Conservation (phyloP, 1,140 invertebrate genomes). For the Dendroctonus valens region DNA sequence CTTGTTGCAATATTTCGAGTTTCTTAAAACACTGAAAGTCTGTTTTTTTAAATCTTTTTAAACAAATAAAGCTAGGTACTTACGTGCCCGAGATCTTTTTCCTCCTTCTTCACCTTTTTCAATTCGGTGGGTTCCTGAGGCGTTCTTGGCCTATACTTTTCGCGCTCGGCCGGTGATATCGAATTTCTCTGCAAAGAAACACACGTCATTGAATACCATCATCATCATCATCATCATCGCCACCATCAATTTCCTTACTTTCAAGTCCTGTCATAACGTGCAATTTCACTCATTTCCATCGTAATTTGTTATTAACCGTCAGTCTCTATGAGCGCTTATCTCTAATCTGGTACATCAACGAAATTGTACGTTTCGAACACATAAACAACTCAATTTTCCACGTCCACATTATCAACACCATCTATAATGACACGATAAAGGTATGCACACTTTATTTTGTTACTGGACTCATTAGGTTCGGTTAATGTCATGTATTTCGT, state of each 20-base stretch:
- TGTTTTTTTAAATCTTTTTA: conserved; percentile 6
- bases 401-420: conserved; percentile 3
- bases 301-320: conserved; percentile 11
- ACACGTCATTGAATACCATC: neutral
- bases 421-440: conserved; percentile 3
- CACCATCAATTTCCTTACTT: too few relatives aligned
- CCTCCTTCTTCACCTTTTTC: conserved; percentile 79
- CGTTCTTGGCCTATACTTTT: conserved; percentile 77
- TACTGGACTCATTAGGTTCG: neutral
- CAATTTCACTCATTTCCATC: neutral
- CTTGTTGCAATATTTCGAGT: too few relatives aligned
- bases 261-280: neutral
- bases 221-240: too few relatives aligned
- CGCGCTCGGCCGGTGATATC: conserved; percentile 85
- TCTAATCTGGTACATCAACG: conserved; percentile 4
- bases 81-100: conserved; percentile 81
- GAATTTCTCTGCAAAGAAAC: conserved; percentile 63
- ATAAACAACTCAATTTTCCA: conserved; percentile 14
- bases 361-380: conserved; percentile 8
- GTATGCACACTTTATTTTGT: conserved; percentile 5
- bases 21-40: too few relatives aligned
- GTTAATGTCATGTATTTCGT: too few relatives aligned
- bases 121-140: conserved; percentile 63
- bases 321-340: conserved; percentile 6
- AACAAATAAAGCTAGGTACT: conserved; percentile 56